A percentile compares a stretch with the other conserved stretches of the same genome.
These are phyloP conservation scores for Leptarthrus brevirostris DNA, from an alignment of 2,888 invertebrate species.

Conservation along the genomic window DNA sequence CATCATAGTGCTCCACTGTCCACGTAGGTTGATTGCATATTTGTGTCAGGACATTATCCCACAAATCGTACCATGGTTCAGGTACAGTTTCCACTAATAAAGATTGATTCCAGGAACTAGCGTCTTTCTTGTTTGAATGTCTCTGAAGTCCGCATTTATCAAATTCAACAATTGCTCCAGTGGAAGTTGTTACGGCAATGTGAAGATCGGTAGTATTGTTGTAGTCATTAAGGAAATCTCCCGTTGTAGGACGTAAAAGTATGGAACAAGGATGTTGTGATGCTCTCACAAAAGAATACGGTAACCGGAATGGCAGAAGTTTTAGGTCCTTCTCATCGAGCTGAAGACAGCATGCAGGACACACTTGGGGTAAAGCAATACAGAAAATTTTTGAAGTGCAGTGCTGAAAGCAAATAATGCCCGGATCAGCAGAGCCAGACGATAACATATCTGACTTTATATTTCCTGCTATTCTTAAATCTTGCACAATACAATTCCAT, in stretches of 20 bases:
- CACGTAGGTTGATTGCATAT: slow-evolving; percentile 73
- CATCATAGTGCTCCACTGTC: slow-evolving; percentile 78
- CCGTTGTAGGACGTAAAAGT: slow-evolving; percentile 79
- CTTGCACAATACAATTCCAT: no score
- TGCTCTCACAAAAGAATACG: slow-evolving; percentile 88
- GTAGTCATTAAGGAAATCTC: slow-evolving; percentile 87
- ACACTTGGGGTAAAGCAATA: slow-evolving; percentile 79
- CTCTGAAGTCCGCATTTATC: slow-evolving; percentile 80
- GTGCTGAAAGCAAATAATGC: slow-evolving; percentile 91
- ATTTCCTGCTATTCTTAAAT: no score
- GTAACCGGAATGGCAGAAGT: slow-evolving; percentile 83
- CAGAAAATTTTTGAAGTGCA: slow-evolving; percentile 87
- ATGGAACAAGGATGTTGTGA: slow-evolving; percentile 83
- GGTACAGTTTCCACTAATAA: slow-evolving; percentile 76
- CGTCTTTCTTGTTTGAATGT: slow-evolving; percentile 63
- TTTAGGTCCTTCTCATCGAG: slow-evolving; percentile 70
- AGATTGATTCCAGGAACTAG: slow-evolving; percentile 76
- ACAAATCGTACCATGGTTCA: slow-evolving; percentile 75
- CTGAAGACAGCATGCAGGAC: slow-evolving; percentile 80
- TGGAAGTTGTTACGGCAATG: slow-evolving; percentile 88
- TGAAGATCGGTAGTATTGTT: slow-evolving; percentile 66
- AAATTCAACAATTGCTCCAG: slow-evolving; percentile 84
- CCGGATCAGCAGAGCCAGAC: slow-evolving; percentile 72
- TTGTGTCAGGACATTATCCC: slow-evolving; percentile 75
- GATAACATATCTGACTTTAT: slow-evolving; percentile 61